Conservation (phyloP, 2,888 invertebrate species). For the Agrotis clavis region DNA sequence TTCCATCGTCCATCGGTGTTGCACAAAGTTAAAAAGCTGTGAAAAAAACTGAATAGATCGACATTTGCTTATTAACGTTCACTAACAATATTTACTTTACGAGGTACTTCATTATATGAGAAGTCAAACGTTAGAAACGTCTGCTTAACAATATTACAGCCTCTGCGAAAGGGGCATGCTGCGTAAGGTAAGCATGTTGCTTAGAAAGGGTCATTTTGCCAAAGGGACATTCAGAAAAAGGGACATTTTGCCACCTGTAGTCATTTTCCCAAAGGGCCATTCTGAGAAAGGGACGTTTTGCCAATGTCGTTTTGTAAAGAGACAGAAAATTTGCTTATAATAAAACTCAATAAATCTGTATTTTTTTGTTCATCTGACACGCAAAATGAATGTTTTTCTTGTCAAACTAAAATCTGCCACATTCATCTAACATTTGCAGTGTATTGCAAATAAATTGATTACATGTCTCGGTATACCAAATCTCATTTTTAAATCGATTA, state of each 20-base stretch:
- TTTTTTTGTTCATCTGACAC: slow-evolving; percentile 16
- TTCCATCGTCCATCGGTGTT: background rate
- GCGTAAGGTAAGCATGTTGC: too few relatives aligned
- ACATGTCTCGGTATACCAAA: slow-evolving; percentile 41
- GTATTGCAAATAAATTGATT: slow-evolving; percentile 48
- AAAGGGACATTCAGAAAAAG: too few relatives aligned
- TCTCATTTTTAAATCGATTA: slow-evolving; percentile 56
- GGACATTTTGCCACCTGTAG: too few relatives aligned
- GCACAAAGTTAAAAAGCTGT: background rate
- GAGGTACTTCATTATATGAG: background rate
- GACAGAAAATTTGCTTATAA: background rate
- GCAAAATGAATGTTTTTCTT: slow-evolving; percentile 11
- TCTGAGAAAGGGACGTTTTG: background rate
- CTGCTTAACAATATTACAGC: too few relatives aligned
- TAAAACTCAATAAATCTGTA: slow-evolving; percentile 13
- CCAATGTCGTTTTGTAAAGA: background rate
- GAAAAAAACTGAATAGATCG: background rate
- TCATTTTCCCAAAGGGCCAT: too few relatives aligned
- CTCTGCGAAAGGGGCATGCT: too few relatives aligned
- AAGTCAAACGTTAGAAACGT: background rate
- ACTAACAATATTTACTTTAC: background rate
- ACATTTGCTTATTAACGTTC: background rate
- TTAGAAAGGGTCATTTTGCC: too few relatives aligned
- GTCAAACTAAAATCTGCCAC: slow-evolving; percentile 18
- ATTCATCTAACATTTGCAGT: slow-evolving; percentile 17